These are phyloP conservation scores for Hipposideros larvatus DNA, from an alignment of 2,797 vertebrate species.

Conservation along the genomic window DNA sequence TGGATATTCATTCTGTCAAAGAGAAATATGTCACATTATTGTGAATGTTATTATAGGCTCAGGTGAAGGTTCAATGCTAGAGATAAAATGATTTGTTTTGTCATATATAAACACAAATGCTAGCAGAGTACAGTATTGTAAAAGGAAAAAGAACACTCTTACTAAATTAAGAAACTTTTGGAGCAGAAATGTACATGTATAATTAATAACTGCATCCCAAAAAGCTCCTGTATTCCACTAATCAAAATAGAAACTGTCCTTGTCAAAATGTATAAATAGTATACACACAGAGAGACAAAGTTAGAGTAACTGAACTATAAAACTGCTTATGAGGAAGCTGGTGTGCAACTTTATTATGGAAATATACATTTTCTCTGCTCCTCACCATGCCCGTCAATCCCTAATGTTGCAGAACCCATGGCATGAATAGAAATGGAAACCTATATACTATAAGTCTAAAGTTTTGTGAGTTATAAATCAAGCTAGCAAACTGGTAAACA, in stretches of 20 bases:
- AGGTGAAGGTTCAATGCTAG: constrained; percentile 6
- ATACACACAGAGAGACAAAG: background rate
- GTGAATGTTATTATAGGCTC: background rate
- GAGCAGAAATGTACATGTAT: background rate
- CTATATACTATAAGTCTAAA: background rate
- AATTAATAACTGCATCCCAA: background rate
- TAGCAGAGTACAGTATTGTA: background rate
- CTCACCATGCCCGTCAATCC: background rate
- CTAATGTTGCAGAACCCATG: background rate
- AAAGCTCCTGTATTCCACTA: background rate
- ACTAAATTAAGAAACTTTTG: background rate
- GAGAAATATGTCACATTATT: constrained; percentile 30
- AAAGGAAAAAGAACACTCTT: constrained; percentile 10
- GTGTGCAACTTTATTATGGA: background rate
- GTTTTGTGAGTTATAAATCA: constrained; percentile 24
- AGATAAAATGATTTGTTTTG: constrained; percentile 37
- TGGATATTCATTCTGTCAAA: constrained; percentile 5
- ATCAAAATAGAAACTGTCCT: constrained; percentile 45
- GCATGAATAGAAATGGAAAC: background rate
- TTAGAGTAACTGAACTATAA: constrained; percentile 8
- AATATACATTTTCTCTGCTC: background rate
- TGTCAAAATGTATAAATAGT: background rate
- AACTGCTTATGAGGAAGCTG: background rate
- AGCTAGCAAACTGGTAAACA: constrained; percentile 7
- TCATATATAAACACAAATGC: constrained; percentile 38